These are phyloP conservation scores for Brachypterus glaber DNA, from an alignment of 2,888 invertebrate species.

Conservation along the genomic window DNA sequence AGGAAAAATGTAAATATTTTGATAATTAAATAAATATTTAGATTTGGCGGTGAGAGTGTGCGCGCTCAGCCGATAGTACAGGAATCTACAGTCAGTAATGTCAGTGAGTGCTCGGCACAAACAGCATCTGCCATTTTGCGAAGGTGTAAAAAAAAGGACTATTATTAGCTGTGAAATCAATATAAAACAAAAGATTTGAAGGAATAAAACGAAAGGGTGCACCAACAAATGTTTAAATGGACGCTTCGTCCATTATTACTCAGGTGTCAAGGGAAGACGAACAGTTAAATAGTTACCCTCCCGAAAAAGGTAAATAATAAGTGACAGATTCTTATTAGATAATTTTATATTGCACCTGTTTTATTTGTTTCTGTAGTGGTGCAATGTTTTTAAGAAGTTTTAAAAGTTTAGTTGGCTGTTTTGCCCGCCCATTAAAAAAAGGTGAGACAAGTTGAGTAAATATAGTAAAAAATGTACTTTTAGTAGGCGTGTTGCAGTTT, in stretches of 20 bases:
- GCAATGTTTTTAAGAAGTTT: slow-evolving; percentile 3
- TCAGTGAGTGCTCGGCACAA: slow-evolving; percentile 25
- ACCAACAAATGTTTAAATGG: slow-evolving; percentile 72
- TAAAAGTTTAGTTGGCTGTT: background rate
- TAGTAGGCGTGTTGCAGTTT: slow-evolving; percentile 34
- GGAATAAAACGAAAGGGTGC: too few relatives aligned
- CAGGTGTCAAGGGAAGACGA: slow-evolving; percentile 98
- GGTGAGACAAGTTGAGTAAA: background rate
- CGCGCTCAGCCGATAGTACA: slow-evolving; percentile 20
- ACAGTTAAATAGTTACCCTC: slow-evolving; percentile 82
- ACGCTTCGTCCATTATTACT: slow-evolving; percentile 98
- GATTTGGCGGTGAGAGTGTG: slow-evolving; percentile 18
- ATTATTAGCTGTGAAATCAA: too few relatives aligned
- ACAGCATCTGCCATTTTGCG: slow-evolving; percentile 37
- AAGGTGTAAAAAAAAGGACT: slow-evolving; percentile 34
- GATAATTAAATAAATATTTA: slow-evolving; percentile 14
- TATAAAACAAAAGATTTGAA: too few relatives aligned
- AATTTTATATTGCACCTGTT: slow-evolving; percentile 9
- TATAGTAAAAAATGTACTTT: slow-evolving; percentile 12
- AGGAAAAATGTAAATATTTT: too few relatives aligned
- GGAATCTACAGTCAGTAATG: slow-evolving; percentile 20
- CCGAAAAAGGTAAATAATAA: slow-evolving; percentile 76
- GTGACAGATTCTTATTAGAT: slow-evolving; percentile 23
- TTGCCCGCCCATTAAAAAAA: too few relatives aligned
- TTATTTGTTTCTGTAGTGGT: slow-evolving; percentile 7